Evolutionary conservation across 2,888 invertebrate species (phyloP).

Genomic region (Adelognathus sp.): DNA sequence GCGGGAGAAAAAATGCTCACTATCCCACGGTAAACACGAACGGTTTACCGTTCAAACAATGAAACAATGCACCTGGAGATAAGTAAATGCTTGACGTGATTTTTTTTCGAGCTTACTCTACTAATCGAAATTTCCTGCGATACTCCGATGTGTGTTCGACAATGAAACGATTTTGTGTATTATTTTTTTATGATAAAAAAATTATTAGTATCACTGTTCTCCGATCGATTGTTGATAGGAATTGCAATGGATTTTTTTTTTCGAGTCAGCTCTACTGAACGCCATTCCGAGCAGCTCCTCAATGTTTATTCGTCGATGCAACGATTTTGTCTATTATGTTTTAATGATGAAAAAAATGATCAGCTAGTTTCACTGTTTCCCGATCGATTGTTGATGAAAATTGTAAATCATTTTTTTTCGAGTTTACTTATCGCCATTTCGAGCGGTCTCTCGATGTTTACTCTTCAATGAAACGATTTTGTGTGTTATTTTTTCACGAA

Average conservation of each 20-base stretch:
- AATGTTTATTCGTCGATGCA: not conserved
- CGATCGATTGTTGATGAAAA: too few species aligned
- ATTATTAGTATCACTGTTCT: too few species aligned
- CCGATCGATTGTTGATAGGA: not conserved
- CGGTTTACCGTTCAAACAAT: not conserved
- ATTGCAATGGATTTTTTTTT: not conserved
- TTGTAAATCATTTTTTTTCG: too few species aligned
- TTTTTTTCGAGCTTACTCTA: not conserved
- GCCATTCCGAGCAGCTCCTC: not conserved
- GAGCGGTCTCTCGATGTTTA: too few species aligned
- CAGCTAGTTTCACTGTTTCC: too few species aligned
- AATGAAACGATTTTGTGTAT: not conserved
- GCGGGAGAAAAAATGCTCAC: not conserved
- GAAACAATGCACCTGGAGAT: not conserved
- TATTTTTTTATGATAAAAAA: not conserved
- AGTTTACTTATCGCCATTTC: too few species aligned
- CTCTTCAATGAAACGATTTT: too few species aligned
- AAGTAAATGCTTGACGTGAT: not conserved
- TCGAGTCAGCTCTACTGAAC: not conserved
- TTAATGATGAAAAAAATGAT: too few species aligned
- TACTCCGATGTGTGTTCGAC: not conserved
- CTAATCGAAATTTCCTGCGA: not conserved
- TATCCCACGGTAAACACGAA: not conserved
- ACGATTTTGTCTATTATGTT: too few species aligned
- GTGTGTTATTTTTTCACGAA: too few species aligned